These are phyloP conservation scores for Microcebus ravelobensis DNA, from an alignment of 2,113 vertebrate genomes.

Conservation along the genomic window DNA sequence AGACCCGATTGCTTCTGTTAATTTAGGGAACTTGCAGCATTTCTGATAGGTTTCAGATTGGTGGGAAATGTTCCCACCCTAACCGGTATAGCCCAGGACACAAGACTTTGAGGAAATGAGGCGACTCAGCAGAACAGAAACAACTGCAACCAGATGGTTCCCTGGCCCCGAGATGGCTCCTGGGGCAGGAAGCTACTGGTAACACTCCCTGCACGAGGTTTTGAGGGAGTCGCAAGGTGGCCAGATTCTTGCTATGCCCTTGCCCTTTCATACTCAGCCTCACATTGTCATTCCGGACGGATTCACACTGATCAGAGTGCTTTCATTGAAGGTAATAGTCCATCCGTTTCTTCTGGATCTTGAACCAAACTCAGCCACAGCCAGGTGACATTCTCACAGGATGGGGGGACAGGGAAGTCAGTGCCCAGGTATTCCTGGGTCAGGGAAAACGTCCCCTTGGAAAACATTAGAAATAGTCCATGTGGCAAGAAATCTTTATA, in stretches of 20 bases:
- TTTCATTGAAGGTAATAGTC: background rate
- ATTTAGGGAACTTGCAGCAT: background rate
- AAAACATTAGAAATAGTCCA: background rate
- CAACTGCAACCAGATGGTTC: background rate
- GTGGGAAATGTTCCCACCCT: background rate
- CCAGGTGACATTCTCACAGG: background rate
- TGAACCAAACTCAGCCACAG: background rate
- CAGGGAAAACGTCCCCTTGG: background rate
- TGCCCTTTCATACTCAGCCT: background rate
- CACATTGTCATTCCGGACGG: background rate
- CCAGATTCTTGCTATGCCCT: background rate
- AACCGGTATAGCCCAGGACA: background rate
- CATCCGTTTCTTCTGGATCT: background rate
- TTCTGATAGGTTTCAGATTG: background rate
- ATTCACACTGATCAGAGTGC: too few species aligned
- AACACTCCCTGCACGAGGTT: background rate
- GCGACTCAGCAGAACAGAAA: background rate
- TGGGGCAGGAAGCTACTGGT: background rate
- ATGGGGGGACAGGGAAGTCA: background rate
- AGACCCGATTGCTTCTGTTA: background rate
- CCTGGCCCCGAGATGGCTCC: rapidly evolving
- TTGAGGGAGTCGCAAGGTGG: background rate
- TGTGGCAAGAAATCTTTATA: background rate
- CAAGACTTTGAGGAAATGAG: background rate
- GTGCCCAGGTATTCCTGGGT: background rate